A percentile compares a stretch with the other conserved stretches of the same genome.
phyloP scores from a whole-genome alignment of 2,888 invertebrate species.

The Amorpha juglandis region DNA sequence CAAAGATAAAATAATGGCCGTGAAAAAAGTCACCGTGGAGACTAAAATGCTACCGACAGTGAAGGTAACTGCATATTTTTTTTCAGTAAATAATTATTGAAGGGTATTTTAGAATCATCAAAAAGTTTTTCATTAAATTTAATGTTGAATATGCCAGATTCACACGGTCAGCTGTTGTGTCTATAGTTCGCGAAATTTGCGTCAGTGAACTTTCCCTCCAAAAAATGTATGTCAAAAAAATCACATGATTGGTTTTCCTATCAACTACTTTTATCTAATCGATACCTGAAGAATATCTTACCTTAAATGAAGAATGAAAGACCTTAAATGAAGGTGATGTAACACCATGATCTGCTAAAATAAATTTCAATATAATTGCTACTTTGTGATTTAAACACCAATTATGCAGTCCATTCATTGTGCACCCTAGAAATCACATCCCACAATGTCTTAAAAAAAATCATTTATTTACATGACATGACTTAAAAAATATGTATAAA shows the following conservation, averaged over 20 bases:
- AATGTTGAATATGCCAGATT: neutral
- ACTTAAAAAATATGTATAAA: too few relatives aligned
- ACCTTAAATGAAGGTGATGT: too few relatives aligned
- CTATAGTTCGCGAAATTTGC: constrained; percentile 28
- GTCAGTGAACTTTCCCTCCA: constrained; percentile 73
- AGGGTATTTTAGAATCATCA: neutral
- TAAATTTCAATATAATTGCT: too few relatives aligned
- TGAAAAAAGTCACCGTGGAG: constrained; percentile 81
- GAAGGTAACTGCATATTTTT: constrained; percentile 60
- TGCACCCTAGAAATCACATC: too few relatives aligned
- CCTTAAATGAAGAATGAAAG: too few relatives aligned
- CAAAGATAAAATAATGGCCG: constrained; percentile 66
- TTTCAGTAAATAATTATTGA: neutral
- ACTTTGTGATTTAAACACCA: too few relatives aligned
- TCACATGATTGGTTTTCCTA: constrained; percentile 13
- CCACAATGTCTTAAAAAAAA: too few relatives aligned
- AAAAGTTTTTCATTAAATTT: neutral
- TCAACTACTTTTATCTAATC: constrained; percentile 29
- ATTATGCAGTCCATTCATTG: too few relatives aligned
- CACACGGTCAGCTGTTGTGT: neutral
- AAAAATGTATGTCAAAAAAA: constrained; percentile 32
- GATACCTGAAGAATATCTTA: too few relatives aligned
- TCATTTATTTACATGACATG: too few relatives aligned
- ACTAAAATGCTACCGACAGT: constrained; percentile 76
- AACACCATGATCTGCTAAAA: too few relatives aligned